These are phyloP conservation scores for Apodemus speciosus DNA, from an alignment of 2,113 vertebrate species.

Conservation along the genomic window DNA sequence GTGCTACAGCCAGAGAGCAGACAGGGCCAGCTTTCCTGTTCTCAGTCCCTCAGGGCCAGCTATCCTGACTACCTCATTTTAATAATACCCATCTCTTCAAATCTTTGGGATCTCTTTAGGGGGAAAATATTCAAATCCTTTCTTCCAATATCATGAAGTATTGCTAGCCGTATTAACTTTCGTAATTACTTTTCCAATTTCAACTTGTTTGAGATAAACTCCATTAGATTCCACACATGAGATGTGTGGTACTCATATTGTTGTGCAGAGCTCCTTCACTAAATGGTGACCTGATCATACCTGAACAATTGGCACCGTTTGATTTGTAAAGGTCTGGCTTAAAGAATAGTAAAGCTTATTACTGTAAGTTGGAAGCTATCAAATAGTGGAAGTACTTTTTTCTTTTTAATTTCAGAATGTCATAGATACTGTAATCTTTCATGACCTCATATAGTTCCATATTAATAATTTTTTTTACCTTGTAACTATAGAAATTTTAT, in stretches of 20 bases:
- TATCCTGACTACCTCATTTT: no score
- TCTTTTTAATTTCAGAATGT: not conserved
- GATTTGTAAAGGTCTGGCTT: slow-evolving; percentile 9
- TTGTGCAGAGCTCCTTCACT: not conserved
- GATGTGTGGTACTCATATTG: not conserved
- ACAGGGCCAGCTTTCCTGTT: no score
- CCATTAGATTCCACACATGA: not conserved
- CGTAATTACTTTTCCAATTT: not conserved
- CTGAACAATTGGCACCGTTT: not conserved
- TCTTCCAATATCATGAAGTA: not conserved
- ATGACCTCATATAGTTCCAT: not conserved
- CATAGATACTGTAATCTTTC: not conserved
- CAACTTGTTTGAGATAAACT: not conserved
- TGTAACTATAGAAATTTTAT: slow-evolving; percentile 12
- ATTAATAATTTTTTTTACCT: slow-evolving; percentile 1
- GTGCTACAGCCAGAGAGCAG: no score
- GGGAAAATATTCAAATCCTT: not conserved
- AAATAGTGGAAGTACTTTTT: not conserved
- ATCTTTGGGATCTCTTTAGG: not conserved
- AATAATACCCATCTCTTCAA: not conserved
- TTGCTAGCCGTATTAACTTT: not conserved
- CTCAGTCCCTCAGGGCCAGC: no score
- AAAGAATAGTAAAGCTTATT: not conserved
- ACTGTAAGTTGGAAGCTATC: not conserved
- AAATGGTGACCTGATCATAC: slow-evolving; percentile 3